Evolutionary conservation across 2,797 vertebrate genomes (phyloP).

Genomic region (Macrochelys suwanniensis): DNA sequence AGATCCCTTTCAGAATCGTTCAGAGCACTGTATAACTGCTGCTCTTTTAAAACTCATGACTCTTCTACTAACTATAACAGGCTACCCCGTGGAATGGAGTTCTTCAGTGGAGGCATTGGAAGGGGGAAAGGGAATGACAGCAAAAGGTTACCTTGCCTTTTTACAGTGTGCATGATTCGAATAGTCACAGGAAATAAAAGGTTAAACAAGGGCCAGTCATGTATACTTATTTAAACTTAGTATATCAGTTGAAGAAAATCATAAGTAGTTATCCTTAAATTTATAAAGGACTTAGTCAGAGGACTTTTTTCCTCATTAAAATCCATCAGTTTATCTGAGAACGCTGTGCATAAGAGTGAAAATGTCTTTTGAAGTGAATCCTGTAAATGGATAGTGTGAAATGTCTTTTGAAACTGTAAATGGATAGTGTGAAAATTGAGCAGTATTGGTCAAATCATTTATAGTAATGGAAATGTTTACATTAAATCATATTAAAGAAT

Average conservation of each 20-base stretch:
- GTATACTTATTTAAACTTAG: not conserved
- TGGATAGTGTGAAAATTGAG: conserved; percentile 48
- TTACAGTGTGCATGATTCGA: not conserved
- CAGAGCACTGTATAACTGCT: not conserved
- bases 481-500: conserved; percentile 41
- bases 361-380: not conserved
- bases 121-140: not conserved
- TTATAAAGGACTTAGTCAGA: not conserved
- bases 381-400: not conserved
- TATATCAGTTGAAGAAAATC: not conserved
- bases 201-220: not conserved
- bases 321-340: not conserved
- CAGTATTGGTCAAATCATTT: conserved; percentile 44
- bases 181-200: not conserved
- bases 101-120: not conserved
- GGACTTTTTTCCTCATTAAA: not conserved
- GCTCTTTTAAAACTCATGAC: not conserved
- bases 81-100: not conserved
- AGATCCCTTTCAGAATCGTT: not conserved
- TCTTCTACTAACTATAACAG: not conserved
- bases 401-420: not conserved
- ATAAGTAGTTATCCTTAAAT: not conserved
- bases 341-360: not conserved
- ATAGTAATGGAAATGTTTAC: conserved; percentile 58
- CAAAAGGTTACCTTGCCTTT: not conserved